Evolutionary conservation across 2,113 vertebrate species (phyloP).

Genomic region (Scortum barcoo): DNA sequence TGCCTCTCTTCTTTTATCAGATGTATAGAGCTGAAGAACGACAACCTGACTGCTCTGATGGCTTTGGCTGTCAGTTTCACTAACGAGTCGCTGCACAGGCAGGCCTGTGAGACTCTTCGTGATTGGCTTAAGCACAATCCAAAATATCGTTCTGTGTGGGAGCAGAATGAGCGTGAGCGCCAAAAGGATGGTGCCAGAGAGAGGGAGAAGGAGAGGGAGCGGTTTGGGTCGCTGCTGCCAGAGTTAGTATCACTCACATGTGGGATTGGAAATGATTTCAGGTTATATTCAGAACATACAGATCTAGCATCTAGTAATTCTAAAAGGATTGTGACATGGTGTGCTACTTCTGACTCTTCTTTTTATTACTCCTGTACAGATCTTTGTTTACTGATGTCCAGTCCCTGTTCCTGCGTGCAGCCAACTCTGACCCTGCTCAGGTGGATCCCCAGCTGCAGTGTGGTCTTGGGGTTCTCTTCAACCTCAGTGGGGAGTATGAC

Average conservation of each 20-base stretch:
- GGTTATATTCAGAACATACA: neutral
- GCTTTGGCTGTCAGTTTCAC: conserved; percentile 97
- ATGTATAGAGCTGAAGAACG: conserved; percentile 95
- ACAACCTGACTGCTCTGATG: conserved; percentile 96
- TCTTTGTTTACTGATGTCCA: conserved; percentile 94
- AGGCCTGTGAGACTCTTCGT: conserved; percentile 94
- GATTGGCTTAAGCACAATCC: conserved; percentile 95
- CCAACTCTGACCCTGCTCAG: conserved; percentile 87
- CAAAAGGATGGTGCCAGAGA: conserved; percentile 60
- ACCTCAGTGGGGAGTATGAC: conserved; percentile 97
- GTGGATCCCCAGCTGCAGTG: conserved; percentile 98
- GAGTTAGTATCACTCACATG: conserved; percentile 88
- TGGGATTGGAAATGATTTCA: neutral
- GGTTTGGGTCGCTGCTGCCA: conserved; percentile 91
- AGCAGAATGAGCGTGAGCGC: conserved; percentile 76
- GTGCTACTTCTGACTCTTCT: neutral
- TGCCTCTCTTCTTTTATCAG: conserved; percentile 73
- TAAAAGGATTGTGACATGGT: neutral
- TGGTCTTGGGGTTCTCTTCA: conserved; percentile 97
- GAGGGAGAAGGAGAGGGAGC: conserved; percentile 85
- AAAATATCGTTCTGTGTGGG: conserved; percentile 88
- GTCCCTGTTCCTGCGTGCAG: conserved; percentile 92
- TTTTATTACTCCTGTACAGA: conserved; percentile 73
- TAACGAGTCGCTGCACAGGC: conserved; percentile 96
- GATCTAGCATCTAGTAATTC: too few relatives aligned